Evolutionary conservation across 1,140 invertebrate species (phyloP).

Genomic region (Schlechtendalia chinensis): DNA sequence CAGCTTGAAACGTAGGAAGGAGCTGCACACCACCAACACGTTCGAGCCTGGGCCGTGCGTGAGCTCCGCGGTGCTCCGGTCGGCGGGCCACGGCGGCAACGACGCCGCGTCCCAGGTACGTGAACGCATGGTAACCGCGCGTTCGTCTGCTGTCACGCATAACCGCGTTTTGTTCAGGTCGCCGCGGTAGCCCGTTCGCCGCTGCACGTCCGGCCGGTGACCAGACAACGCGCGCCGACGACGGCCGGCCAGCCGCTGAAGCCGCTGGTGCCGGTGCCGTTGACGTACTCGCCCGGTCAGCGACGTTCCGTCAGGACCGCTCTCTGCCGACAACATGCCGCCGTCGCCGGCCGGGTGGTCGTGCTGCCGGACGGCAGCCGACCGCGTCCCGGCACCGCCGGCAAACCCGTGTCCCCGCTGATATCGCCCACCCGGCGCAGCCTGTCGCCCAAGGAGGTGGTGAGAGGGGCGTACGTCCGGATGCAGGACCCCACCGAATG

Average conservation of each 20-base stretch:
- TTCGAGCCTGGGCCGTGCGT: conserved; percentile 67
- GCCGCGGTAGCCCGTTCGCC: conserved; percentile 17
- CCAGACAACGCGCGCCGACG: background rate
- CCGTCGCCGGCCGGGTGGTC: background rate
- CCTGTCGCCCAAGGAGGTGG: conserved; percentile 44
- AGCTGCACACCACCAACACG: conserved; percentile 76
- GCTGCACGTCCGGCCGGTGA: conserved; percentile 21
- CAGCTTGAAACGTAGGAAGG: conserved; percentile 76
- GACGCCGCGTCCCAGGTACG: conserved; percentile 11
- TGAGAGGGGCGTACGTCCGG: conserved; percentile 53
- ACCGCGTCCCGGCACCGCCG: background rate
- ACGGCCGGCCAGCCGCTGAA: background rate
- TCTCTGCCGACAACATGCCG: background rate
- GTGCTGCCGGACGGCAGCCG: conserved; percentile 18
- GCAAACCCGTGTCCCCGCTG: conserved; percentile 34
- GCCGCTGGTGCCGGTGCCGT: conserved; percentile 27
- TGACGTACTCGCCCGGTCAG: conserved; percentile 18
- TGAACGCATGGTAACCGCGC: no score
- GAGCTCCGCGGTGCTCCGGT: background rate
- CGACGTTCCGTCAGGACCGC: background rate
- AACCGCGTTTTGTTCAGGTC: background rate
- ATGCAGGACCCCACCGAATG: conserved; percentile 53
- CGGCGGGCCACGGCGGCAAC: background rate
- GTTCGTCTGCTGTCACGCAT: no score
- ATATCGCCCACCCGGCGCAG: conserved; percentile 46